A percentile compares a stretch with the other conserved stretches of the same genome.
Evolutionary conservation across 2,888 invertebrate species (phyloP).

Genomic region (Melieria omissa): DNA sequence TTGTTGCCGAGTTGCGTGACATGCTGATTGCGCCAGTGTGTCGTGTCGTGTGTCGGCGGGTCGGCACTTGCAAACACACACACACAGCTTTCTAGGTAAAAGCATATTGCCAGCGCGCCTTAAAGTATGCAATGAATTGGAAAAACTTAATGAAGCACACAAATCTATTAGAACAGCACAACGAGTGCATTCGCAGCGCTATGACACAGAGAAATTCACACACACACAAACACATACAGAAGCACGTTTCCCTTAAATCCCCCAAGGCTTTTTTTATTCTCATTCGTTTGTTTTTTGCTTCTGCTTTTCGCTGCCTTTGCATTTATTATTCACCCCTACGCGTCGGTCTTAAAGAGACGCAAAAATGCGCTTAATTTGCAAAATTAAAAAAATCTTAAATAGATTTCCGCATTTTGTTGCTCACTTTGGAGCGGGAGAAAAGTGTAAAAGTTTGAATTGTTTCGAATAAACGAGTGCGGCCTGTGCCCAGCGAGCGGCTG

Average conservation of each 20-base stretch:
- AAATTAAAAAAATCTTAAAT: constrained; percentile 14
- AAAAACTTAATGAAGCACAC: constrained; percentile 31
- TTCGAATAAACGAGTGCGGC: too few relatives aligned
- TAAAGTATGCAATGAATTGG: constrained; percentile 30
- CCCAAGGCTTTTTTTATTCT: neutral
- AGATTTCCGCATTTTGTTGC: constrained; percentile 10
- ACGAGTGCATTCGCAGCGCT: neutral
- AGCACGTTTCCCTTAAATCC: neutral
- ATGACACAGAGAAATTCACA: neutral
- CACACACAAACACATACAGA: neutral
- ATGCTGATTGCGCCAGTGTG: too few relatives aligned
- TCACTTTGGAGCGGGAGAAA: too few relatives aligned
- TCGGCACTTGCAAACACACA: too few relatives aligned
- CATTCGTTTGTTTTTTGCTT: neutral
- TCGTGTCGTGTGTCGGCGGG: too few relatives aligned
- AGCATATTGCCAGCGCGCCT: constrained; percentile 2
- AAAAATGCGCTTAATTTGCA: constrained; percentile 23
- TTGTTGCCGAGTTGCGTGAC: too few relatives aligned
- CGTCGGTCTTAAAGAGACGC: neutral
- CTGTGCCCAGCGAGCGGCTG: too few relatives aligned
- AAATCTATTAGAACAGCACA: constrained; percentile 16
- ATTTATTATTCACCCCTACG: neutral
- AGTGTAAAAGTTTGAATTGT: too few relatives aligned
- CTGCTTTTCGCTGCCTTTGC: neutral
- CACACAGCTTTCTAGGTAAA: too few relatives aligned